A percentile compares a stretch with the other conserved stretches of the same genome.
phyloP scores from a whole-genome alignment of 2,797 vertebrate species.

The Poecilia wingei region DNA sequence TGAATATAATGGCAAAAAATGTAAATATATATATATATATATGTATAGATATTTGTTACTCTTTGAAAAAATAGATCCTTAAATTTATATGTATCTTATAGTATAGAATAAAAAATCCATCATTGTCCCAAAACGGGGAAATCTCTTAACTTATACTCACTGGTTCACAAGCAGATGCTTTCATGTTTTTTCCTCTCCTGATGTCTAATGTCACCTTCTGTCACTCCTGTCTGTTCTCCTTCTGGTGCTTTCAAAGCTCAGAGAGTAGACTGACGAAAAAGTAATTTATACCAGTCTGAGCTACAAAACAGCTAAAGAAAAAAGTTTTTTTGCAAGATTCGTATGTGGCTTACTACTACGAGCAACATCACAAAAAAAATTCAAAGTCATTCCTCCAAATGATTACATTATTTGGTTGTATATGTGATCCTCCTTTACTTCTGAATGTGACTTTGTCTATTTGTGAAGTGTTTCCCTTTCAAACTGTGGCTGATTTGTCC shows the following conservation, averaged over 20 bases:
- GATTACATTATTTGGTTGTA: neutral
- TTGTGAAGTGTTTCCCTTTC: neutral
- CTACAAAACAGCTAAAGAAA: neutral
- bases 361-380: neutral
- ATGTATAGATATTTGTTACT: neutral
- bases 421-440: neutral
- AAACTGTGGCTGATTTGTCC: conserved; percentile 6
- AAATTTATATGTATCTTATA: neutral
- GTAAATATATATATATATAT: neutral
- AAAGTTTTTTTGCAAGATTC: neutral
- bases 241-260: neutral
- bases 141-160: too few species aligned
- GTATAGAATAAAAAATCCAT: too few species aligned
- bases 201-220: neutral
- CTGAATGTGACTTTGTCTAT: neutral
- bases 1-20: neutral
- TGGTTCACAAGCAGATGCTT: neutral
- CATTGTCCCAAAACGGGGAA: too few species aligned
- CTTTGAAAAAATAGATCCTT: neutral
- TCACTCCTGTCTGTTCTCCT: neutral
- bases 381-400: neutral
- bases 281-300: neutral
- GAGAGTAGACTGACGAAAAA: neutral
- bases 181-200: neutral
- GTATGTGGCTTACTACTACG: neutral